Base-by-base conservation (phyloP, 2,113 vertebrate genomes). In the Platichthys flesus region DNA sequence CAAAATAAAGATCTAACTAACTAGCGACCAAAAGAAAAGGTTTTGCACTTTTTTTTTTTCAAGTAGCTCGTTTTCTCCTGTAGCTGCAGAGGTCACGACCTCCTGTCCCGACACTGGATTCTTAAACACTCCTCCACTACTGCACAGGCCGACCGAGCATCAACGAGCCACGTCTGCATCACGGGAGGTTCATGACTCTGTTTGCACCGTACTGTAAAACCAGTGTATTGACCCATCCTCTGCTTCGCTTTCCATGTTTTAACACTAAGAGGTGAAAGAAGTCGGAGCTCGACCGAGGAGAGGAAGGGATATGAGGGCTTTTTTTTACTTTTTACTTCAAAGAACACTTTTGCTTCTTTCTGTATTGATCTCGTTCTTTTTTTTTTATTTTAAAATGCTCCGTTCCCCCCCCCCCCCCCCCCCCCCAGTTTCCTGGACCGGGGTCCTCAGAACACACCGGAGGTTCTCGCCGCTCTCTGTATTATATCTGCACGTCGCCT, bases 101-200 rank as follows among this genome's bases (percentile, higher is more conserved):
- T 85, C 45, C 61, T 73, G 85, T 94, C 85, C 82, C 82, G 78
- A 96, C 96, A 97, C 96, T 97, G 96, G 95, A 96, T 93, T 93
- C 90, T 13, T 90, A 12, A 85, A 84, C 26, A 0, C 26, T 4
- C 75, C 77, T 62, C 75, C 0, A 21, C 71, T 61, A 18, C 65
- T 76, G 81, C 71, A 74, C 71, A 72, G 73, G 14, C 71, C 49
- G 42, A 59, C 55, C 26, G 67, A 59, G 84, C 66, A 51, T 71
- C 60, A 55, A 5, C 0, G 28, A 66, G 54, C 74, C 67, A 74
- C 45, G n/a, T 65, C 55, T 9, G 20, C 13, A 0, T 37, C 54
- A 42, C 64, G 51, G 35, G 54, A 67, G 74, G 37, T 40, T 40
- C 2, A 40, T 40, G 37, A 12, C 37, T 9, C 72, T 60, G 68